Conservation (phyloP, 2,797 vertebrate genomes). For the Aldrovandia affinis region DNA sequence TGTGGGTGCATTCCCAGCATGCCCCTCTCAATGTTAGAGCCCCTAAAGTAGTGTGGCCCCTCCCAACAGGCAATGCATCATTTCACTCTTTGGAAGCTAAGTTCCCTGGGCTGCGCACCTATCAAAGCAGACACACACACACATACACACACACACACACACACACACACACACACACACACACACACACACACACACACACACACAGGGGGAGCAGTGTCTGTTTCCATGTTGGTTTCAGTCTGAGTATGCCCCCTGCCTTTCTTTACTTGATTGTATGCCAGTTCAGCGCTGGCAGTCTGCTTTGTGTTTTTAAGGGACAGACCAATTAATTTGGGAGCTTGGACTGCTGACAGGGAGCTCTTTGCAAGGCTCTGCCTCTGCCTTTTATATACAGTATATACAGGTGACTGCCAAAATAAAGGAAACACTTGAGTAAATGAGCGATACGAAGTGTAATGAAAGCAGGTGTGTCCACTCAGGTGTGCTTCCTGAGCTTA, state of each 20-base stretch:
- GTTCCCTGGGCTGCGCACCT: background rate
- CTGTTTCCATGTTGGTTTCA: background rate
- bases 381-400: background rate
- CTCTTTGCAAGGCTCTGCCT: background rate
- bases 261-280: background rate
- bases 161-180: too few species aligned
- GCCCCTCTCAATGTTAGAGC: background rate
- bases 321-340: background rate
- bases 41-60: background rate
- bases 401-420: too few species aligned
- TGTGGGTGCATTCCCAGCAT: background rate
- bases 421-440: too few species aligned
- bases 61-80: background rate
- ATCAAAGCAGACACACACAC: too few species aligned
- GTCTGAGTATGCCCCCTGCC: background rate
- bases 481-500: too few species aligned
- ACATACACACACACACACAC: background rate
- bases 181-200: too few species aligned
- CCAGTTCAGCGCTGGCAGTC: slow-evolving; percentile 12
- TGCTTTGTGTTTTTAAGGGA: background rate
- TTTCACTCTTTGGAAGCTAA: background rate
- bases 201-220: background rate
- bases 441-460: too few species aligned
- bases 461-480: too few species aligned
- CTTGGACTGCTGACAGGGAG: background rate